Conservation (phyloP, 2,888 invertebrate species). For the Erebia aethiops region DNA sequence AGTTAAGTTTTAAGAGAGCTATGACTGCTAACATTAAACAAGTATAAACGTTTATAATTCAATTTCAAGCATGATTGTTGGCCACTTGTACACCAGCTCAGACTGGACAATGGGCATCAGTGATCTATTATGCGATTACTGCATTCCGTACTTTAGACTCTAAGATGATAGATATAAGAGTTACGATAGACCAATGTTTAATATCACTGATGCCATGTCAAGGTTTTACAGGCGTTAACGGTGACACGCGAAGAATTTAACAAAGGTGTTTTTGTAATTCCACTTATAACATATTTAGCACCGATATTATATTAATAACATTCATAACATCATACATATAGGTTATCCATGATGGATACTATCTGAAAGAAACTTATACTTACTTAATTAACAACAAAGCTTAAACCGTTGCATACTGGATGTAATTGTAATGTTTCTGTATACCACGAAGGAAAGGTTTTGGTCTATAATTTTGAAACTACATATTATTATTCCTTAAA, state of each 20-base stretch:
- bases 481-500: too few species aligned
- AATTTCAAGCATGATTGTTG: conserved; percentile 34
- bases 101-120: conserved; percentile 30
- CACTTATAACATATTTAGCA: conserved; percentile 8
- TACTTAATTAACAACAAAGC: too few species aligned
- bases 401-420: too few species aligned
- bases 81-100: conserved; percentile 15
- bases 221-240: conserved; percentile 28
- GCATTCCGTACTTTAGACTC: neutral
- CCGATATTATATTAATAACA: neutral
- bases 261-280: conserved; percentile 24
- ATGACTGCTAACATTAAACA: neutral
- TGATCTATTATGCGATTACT: conserved; percentile 17
- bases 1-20: too few species aligned
- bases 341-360: too few species aligned
- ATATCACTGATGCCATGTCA: conserved; percentile 23
- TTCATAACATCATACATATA: too few species aligned
- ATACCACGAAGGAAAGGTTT: too few species aligned
- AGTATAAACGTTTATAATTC: conserved; percentile 6
- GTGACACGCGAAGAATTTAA: conserved; percentile 30
- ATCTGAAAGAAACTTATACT: too few species aligned
- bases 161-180: conserved; percentile 11
- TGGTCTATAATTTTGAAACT: too few species aligned
- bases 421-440: too few species aligned
- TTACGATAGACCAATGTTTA: conserved; percentile 21